Conservation (phyloP, 2,888 invertebrate species). For the Cabera pusaria region DNA sequence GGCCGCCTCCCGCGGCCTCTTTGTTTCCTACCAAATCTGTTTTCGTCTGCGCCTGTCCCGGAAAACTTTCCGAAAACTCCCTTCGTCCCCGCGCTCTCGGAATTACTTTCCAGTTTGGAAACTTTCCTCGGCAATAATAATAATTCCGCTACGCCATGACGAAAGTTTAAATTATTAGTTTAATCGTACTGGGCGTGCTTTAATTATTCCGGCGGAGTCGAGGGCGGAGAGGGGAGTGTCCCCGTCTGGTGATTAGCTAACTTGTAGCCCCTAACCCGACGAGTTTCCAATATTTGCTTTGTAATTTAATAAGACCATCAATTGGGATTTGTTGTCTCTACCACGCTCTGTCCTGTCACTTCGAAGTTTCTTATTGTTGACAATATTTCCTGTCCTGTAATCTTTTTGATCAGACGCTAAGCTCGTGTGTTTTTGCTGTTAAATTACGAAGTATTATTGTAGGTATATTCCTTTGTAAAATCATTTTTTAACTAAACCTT, state of each 20-base stretch:
- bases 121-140: slow-evolving; percentile 75
- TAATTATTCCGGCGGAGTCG: slow-evolving; percentile 59
- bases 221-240: slow-evolving; percentile 27
- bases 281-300: slow-evolving; percentile 54
- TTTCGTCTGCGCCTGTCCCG: slow-evolving; percentile 64
- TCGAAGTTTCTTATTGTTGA: slow-evolving; percentile 19
- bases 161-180: slow-evolving; percentile 82
- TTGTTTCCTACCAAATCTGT: slow-evolving; percentile 78
- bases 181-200: slow-evolving; percentile 71
- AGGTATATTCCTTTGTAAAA: too few relatives aligned
- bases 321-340: slow-evolving; percentile 49
- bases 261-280: slow-evolving; percentile 41
- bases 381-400: too few relatives aligned
- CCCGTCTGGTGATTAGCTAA: slow-evolving; percentile 54
- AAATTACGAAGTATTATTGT: too few relatives aligned
- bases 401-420: too few relatives aligned
- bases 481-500: too few relatives aligned
- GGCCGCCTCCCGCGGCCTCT: slow-evolving; percentile 41
- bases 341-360: slow-evolving; percentile 29
- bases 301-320: slow-evolving; percentile 55
- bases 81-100: slow-evolving; percentile 42
- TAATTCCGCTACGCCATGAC: slow-evolving; percentile 75
- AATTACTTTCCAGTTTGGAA: slow-evolving; percentile 79
- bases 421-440: too few relatives aligned
- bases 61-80: slow-evolving; percentile 68